Evolutionary conservation across 2,797 vertebrate genomes (phyloP), one percentile per base, ranked within the genome.

Genomic region (Coregonus suidteri): DNA sequence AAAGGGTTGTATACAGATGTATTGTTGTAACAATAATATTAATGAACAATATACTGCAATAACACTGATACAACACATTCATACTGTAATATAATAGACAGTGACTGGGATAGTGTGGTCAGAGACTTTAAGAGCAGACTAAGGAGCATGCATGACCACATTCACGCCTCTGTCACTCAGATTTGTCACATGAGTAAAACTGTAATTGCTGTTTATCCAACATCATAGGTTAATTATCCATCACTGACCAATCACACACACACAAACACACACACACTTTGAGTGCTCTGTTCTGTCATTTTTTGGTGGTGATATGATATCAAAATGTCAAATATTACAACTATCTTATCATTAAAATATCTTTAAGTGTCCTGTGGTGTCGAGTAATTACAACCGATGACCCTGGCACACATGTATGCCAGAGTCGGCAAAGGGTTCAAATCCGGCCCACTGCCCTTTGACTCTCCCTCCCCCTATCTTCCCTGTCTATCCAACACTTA

Each of bases 151-250:
- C 53, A 64, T 78, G 82, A 75, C 76, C 47, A 77, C n/a, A 74
- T 76, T 78, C 73, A 18, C 71, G 82, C 83, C 59, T 78, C 87
- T 92, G 89, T 91, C 91, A 92, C 85, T 90, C 81, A 88, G 88
- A 91, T 92, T 92, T 88, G 90, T 88, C 90, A 90, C 88, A 82
- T 91, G 87, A 81, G 77, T 30, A 76, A 89, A 87, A 90, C 73
- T 88, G 82, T 91, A 92, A 92, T 91, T 72, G 88, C 83, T 76
- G 83, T 91, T 88, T 89, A 91, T 90, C 89, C 91, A 81, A 89
- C 88, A 85, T 89, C 85, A 84, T 41, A 83, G 84, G 85, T 89
- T 91, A 90, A 92, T 92, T 89, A 90, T 81, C 52, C 76, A 82
- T 78, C 77, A 77, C 69, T 86, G 85, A 88, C 86, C 89, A 25